Evolutionary conservation across 2,113 vertebrate species (phyloP), one percentile per base, ranked within the genome.

Genomic region (Penelope pileata): DNA sequence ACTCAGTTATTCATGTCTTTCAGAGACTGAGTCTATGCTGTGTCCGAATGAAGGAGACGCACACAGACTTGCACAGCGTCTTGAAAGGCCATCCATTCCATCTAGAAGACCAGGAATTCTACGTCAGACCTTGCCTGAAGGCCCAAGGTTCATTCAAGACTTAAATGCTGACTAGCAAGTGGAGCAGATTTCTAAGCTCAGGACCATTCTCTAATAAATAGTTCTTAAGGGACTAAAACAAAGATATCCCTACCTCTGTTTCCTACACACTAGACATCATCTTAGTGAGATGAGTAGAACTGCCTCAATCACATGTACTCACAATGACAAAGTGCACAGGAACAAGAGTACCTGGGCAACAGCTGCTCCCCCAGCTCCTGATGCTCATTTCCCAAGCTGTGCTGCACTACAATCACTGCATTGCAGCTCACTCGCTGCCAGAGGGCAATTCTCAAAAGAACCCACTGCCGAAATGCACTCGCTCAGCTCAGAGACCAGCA

Each of bases 1-100:
- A 59, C 62, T 60, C 59, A 68, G 64, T 83, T 74, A 77, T 26
- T 54, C 0, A 24, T 0, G 0, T 16, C 79, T 59, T 21, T 47
- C 62, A 3, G 43, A 73, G n/a, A 40, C 48, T 8, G 45, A 36
- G 2, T 16, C 23, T 6, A 14, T 3, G 2, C 53, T 12, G 19
- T 1, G 4, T 13, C 36, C 8, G 23, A 80, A 40, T 0, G 7
- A 69, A 30, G 58, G 43, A 85, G 51, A 60, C 0, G 27, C 34
- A 68, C 15, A 4, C 0, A 1, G 56, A 68, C 16, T 32, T 24
- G 68, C 62, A 48, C 12, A n/a, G 29, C 15, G 43, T 5, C 30
- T 90, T 56, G 70, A 77, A 58, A 90, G 32, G 51, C 58, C 29
- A 19, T 6, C 18, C 2, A 0, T 45, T 53, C 32, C 5, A 7